These are phyloP conservation scores for Agelastica alni DNA, from an alignment of 2,888 invertebrate species.

Conservation along the genomic window DNA sequence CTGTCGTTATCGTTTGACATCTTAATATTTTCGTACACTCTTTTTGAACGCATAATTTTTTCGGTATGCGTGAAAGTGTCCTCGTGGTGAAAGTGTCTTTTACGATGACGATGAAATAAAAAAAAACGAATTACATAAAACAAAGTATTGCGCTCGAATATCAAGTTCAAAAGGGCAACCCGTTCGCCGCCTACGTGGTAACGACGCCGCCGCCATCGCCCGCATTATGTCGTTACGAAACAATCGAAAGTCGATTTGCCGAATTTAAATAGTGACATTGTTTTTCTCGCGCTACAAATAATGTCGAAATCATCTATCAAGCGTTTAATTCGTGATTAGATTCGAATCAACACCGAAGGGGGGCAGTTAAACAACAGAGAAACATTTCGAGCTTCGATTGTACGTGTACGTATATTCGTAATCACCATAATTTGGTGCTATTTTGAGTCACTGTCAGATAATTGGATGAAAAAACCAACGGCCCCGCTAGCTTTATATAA, in stretches of 20 bases:
- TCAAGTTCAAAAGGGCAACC: slow-evolving; percentile 34
- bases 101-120: neutral
- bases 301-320: neutral
- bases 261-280: slow-evolving; percentile 7
- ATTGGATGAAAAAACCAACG: no score
- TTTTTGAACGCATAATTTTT: neutral
- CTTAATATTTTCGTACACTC: neutral
- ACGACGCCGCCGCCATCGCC: no score
- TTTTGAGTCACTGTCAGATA: no score
- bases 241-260: slow-evolving; percentile 23
- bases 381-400: no score
- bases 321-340: no score
- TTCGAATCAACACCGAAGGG: no score
- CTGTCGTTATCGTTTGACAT: neutral
- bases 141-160: slow-evolving; percentile 7
- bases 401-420: no score
- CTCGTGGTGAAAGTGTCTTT: slow-evolving; percentile 18
- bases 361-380: no score
- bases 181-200: slow-evolving; percentile 26
- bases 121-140: slow-evolving; percentile 3
- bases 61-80: slow-evolving; percentile 17
- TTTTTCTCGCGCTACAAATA: no score
- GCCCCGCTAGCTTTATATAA: no score
- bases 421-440: no score
- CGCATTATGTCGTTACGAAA: slow-evolving; percentile 20